These are phyloP conservation scores for Petromus typicus DNA, from an alignment of 2,113 vertebrate genomes.

Conservation along the genomic window DNA sequence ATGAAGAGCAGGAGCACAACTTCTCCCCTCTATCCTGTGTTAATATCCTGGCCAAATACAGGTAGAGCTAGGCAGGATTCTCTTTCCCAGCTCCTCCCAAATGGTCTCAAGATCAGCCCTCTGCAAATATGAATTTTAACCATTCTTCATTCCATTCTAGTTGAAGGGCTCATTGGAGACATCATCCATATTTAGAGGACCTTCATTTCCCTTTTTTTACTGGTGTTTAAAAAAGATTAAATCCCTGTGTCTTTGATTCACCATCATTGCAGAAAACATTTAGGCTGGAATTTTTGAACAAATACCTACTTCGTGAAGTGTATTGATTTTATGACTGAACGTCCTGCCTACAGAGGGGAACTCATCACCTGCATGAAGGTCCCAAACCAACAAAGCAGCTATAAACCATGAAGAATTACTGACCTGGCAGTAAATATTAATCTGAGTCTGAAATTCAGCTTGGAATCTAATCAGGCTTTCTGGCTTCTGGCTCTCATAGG, in stretches of 20 bases:
- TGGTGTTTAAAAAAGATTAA: background rate
- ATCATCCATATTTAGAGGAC: background rate
- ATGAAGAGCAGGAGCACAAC: background rate
- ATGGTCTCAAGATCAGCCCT: background rate
- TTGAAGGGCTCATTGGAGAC: background rate
- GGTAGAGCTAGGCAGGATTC: background rate
- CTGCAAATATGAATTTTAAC: background rate
- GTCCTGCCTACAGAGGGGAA: background rate
- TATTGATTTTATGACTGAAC: slow-evolving; percentile 52
- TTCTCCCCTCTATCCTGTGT: background rate
- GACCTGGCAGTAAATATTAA: slow-evolving; percentile 22
- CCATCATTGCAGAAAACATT: slow-evolving; percentile 21
- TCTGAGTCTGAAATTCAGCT: slow-evolving; percentile 26
- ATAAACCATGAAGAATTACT: background rate
- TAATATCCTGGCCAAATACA: background rate
- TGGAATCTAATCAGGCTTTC: slow-evolving; percentile 9
- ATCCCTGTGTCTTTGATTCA: background rate
- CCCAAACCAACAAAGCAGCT: slow-evolving; percentile 33
- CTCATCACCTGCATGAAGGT: slow-evolving; percentile 27
- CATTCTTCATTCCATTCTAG: slow-evolving; percentile 39
- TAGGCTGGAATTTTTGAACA: slow-evolving; percentile 38
- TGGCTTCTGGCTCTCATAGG: background rate
- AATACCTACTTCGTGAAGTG: slow-evolving; percentile 46
- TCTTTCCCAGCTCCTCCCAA: background rate
- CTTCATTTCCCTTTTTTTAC: background rate